phyloP scores from a whole-genome alignment of 2,113 vertebrate species.

The Hippolais icterina region DNA sequence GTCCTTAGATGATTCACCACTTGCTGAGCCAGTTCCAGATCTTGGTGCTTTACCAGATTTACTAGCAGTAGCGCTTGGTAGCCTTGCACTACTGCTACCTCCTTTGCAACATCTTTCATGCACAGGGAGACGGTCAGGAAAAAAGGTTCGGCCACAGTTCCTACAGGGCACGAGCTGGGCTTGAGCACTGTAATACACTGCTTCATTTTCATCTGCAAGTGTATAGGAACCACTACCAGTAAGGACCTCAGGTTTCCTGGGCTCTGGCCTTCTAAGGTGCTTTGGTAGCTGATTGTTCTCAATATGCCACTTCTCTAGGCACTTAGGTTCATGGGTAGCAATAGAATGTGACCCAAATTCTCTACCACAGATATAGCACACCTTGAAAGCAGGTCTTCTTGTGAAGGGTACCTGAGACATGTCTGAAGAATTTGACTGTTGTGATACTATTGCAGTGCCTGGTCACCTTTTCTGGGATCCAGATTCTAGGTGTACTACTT shows the following conservation, averaged over 20 bases:
- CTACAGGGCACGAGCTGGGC: constrained; percentile 69
- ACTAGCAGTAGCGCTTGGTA: not conserved
- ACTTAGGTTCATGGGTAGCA: constrained; percentile 76
- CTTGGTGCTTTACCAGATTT: not conserved
- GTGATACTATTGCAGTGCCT: constrained; percentile 36
- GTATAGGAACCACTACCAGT: not conserved
- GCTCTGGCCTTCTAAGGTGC: constrained; percentile 64
- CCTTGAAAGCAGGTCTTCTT: constrained; percentile 63
- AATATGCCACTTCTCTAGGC: constrained; percentile 74
- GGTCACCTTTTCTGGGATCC: constrained; percentile 13
- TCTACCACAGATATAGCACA: constrained; percentile 79
- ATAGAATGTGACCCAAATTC: constrained; percentile 79
- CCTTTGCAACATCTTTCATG: constrained; percentile 71
- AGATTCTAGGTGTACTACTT: not conserved
- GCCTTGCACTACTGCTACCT: not conserved
- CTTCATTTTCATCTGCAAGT: constrained; percentile 25
- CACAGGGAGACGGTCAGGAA: constrained; percentile 63
- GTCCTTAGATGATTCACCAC: not conserved
- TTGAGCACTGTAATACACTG: constrained; percentile 57
- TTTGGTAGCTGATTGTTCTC: constrained; percentile 75
- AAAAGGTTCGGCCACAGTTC: constrained; percentile 70
- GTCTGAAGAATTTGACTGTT: not conserved
- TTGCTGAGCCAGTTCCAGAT: not conserved
- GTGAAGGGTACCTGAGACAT: constrained; percentile 47
- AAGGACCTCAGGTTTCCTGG: constrained; percentile 58